Evolutionary conservation across 1,140 invertebrate species (phyloP), one percentile per base, ranked within the genome.

Genomic region (Babylonia areolata): DNA sequence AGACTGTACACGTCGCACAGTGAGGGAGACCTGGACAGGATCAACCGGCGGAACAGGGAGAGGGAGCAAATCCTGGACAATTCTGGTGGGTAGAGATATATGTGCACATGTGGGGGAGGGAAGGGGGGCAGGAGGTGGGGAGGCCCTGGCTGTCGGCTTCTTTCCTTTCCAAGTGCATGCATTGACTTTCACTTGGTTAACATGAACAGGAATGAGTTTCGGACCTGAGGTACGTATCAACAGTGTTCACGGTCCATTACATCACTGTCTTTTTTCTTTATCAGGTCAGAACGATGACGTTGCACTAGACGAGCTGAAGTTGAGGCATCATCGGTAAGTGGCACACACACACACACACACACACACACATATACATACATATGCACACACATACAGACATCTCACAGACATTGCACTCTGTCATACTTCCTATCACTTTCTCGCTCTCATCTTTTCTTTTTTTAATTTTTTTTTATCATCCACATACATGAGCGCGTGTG

Each of bases 1-100:
- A 33, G 73, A 37, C 58, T 64, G 58, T 64, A 64, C 58, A 64
- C 58, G 28, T 64, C 58, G 5, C 58, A n/a, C 28, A 64, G 58
- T n/a, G 58, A 64, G 28, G 58, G 58, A 64, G 58, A 64, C 58
- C 58, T 64, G 58, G 58, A 64, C 58, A 64, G 58, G 28, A 64
- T 64, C 28, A 12, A 23, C 28, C 58, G 58, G 28, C 58, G 73
- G 17, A 39, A 75, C 33, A 75, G 31, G 28, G 73, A 75, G 73
- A 75, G 73, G 3, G 73, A 37, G 15, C 73, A 23, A 35, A 23
- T 37, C 31, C 73, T 75, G 0, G 73, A 64, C 28, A 6, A 12
- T 64, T n/a, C 58, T 0, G 23, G 58, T 64, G 23, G 12, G 58
- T 64, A 51, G n/a, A n/a, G n/a, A n/a, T n/a, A n/a, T n/a, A n/a